Percentiles rank a stretch among this genome's conserved stretches.
These are phyloP conservation scores for Oryzias dopingdopingensis DNA, from an alignment of 2,797 vertebrate species.

Conservation along the genomic window DNA sequence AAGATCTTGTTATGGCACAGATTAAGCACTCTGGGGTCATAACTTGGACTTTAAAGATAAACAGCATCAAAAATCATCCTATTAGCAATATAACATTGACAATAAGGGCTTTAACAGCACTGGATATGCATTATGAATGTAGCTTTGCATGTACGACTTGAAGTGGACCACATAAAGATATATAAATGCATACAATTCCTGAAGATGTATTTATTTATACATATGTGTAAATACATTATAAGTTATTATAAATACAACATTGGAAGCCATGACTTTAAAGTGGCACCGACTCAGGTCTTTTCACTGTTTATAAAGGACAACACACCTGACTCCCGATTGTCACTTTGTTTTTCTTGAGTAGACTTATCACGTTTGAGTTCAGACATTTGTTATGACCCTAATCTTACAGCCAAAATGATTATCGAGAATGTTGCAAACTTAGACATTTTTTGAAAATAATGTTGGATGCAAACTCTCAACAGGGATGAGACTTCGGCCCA, in stretches of 20 bases:
- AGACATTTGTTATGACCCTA: too few species aligned
- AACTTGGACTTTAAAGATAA: constrained; percentile 9
- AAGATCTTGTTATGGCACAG: constrained; percentile 36
- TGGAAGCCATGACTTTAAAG: constrained; percentile 20
- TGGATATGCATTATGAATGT: constrained; percentile 53
- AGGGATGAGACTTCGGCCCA: too few species aligned
- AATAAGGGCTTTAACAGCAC: constrained; percentile 67
- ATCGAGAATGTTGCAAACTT: too few species aligned
- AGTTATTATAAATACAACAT: constrained; percentile 52
- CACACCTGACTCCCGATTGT: constrained; percentile 50
- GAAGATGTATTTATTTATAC: constrained; percentile 80
- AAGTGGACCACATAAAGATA: constrained; percentile 74
- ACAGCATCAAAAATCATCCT: background rate
- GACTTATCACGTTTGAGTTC: background rate
- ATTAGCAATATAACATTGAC: background rate
- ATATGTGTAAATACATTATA: constrained; percentile 68
- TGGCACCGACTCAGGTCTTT: constrained; percentile 17
- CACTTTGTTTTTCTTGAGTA: constrained; percentile 56
- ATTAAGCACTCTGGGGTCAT: constrained; percentile 65
- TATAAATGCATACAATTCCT: constrained; percentile 72
- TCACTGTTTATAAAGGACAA: constrained; percentile 61
- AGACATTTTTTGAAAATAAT: too few species aligned
- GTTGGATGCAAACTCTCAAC: too few species aligned
- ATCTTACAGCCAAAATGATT: too few species aligned
- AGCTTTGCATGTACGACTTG: constrained; percentile 72